phyloP scores from a whole-genome alignment of 2,113 vertebrate genomes.

The Chaetorhynchus papuensis region DNA sequence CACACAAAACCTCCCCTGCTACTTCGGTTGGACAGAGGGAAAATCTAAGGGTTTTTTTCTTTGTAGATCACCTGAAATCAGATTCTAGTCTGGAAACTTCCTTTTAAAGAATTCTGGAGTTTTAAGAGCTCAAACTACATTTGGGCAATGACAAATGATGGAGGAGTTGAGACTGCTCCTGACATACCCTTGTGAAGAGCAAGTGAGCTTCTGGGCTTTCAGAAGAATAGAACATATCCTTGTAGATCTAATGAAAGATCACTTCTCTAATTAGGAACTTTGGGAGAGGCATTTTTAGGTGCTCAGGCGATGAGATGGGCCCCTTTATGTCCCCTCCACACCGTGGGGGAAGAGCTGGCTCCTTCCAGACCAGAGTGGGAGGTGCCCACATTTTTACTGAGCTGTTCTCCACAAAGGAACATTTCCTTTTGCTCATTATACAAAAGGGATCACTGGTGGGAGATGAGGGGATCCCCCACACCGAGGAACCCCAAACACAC shows the following conservation, averaged over 20 bases:
- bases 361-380: background rate
- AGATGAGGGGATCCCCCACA: background rate
- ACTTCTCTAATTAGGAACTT: background rate
- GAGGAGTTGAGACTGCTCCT: background rate
- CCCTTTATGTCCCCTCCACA: background rate
- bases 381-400: background rate
- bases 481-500: background rate
- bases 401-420: background rate
- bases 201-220: background rate
- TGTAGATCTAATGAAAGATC: background rate
- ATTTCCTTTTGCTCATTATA: too few relatives aligned
- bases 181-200: accelerated
- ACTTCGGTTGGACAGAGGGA: background rate
- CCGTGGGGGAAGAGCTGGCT: accelerated
- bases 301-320: background rate
- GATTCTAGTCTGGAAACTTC: background rate
- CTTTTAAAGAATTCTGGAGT: background rate
- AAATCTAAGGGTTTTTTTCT: background rate
- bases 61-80: background rate
- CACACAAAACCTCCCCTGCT: background rate
- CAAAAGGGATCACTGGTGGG: accelerated
- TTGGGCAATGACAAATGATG: background rate
- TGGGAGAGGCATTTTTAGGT: background rate
- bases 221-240: too few relatives aligned
- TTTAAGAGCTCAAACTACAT: background rate